These are phyloP conservation scores for Erpornis zantholeuca DNA, from an alignment of 2,113 vertebrate species.

Conservation along the genomic window DNA sequence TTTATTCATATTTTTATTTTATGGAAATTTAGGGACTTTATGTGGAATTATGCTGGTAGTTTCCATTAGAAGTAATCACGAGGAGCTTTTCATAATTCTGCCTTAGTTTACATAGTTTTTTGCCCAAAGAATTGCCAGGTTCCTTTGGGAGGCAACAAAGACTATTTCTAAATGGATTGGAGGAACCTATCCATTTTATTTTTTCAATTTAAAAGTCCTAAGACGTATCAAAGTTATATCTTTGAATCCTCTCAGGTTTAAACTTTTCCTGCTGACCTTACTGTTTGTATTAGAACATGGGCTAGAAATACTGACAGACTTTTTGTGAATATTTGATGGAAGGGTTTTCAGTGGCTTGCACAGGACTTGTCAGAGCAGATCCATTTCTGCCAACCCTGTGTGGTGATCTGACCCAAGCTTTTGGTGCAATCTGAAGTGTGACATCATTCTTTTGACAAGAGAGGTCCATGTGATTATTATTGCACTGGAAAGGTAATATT, in stretches of 20 bases:
- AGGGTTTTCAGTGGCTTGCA: not conserved
- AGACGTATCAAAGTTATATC: accelerated
- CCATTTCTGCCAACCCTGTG: not conserved
- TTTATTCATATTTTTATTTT: not conserved
- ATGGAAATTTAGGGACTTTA: not conserved
- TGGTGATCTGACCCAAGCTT: not conserved
- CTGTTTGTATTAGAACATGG: not conserved
- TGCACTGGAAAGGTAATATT: not conserved
- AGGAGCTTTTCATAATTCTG: not conserved
- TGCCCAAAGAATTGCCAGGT: not conserved
- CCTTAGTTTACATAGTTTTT: not conserved
- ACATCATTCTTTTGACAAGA: not conserved
- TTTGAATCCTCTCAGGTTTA: not conserved
- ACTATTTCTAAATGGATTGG: not conserved
- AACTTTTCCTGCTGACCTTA: not conserved
- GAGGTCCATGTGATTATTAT: accelerated
- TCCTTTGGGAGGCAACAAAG: not conserved
- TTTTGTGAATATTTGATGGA: not conserved
- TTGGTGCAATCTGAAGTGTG: not conserved
- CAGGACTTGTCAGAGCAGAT: not conserved
- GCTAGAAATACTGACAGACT: accelerated
- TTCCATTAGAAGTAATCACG: not conserved
- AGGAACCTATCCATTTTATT: not conserved
- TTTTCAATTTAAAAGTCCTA: not conserved
- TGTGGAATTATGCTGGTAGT: not conserved